Conservation (phyloP, 1,140 invertebrate genomes). For the Pectinophora gossypiella region DNA sequence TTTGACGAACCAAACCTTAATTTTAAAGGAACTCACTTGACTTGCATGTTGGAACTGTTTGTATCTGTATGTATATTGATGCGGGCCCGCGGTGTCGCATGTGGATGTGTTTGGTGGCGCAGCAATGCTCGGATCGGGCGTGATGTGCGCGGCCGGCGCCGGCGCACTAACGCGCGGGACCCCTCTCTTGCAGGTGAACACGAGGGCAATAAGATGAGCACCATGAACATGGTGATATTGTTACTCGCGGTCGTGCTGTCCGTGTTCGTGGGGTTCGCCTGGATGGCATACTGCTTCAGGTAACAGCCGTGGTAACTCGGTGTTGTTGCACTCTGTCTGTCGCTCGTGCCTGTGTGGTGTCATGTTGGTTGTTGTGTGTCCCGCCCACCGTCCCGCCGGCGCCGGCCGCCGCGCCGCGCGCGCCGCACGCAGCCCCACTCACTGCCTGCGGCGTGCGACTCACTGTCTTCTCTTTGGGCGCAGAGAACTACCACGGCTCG, state of each 20-base stretch:
- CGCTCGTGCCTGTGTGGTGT: constrained; percentile 57
- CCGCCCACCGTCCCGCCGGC: constrained; percentile 33
- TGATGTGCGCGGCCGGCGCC: constrained; percentile 49
- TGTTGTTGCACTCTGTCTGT: constrained; percentile 60
- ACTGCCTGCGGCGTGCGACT: constrained; percentile 34
- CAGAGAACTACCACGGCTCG: constrained; percentile 95
- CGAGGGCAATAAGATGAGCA: constrained; percentile 88
- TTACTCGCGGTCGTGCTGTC: constrained; percentile 93
- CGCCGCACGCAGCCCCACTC: constrained; percentile 25
- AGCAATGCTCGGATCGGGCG: constrained; percentile 55
- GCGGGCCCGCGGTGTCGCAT: not conserved
- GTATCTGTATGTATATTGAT: not conserved
- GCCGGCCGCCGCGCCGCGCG: constrained; percentile 40
- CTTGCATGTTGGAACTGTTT: not conserved
- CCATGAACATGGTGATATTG: constrained; percentile 92
- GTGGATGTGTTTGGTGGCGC: not conserved
- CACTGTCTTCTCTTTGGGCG: constrained; percentile 66
- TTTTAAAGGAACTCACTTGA: no score
- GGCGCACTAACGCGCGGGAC: constrained; percentile 65
- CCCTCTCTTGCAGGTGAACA: constrained; percentile 80
- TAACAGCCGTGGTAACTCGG: constrained; percentile 76
- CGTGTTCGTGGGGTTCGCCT: constrained; percentile 95
- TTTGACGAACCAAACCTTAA: no score
- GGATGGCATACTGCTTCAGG: constrained; percentile 97
- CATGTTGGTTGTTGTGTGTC: constrained; percentile 25